These are phyloP conservation scores for Arvicanthis niloticus DNA, from an alignment of 2,113 vertebrate species.

Conservation along the genomic window DNA sequence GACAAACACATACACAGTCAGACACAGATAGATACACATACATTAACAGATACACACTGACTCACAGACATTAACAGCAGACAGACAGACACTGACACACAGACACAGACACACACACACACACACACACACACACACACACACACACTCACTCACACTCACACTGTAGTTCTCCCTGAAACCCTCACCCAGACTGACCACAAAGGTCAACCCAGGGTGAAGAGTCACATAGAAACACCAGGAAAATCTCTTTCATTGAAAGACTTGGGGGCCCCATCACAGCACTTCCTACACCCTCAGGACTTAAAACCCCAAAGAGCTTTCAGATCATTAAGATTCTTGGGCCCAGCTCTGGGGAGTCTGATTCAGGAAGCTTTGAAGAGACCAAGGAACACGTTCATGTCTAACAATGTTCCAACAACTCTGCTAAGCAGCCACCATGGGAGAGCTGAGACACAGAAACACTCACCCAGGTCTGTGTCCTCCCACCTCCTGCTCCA, in stretches of 20 bases:
- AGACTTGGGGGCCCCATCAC: neutral
- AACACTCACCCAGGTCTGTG: fast-evolving
- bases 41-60: neutral
- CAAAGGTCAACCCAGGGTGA: neutral
- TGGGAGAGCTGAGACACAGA: neutral
- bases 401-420: neutral
- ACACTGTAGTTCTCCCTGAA: neutral
- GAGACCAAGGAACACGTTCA: neutral
- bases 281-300: neutral
- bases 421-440: no score
- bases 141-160: neutral
- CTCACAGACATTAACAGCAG: no score
- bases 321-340: neutral
- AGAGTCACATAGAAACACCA: neutral
- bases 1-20: neutral
- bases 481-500: fast-evolving
- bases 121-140: neutral
- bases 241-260: neutral
- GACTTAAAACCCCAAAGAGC: neutral
- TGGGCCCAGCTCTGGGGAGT: neutral
- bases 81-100: no score
- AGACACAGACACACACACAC: neutral
- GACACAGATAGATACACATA: neutral
- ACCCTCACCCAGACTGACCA: neutral
- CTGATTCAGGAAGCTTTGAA: neutral